A percentile compares a stretch with the other conserved stretches of the same genome.
phyloP scores from a whole-genome alignment of 2,888 invertebrate species.

The Tetrapedia diversipes region DNA sequence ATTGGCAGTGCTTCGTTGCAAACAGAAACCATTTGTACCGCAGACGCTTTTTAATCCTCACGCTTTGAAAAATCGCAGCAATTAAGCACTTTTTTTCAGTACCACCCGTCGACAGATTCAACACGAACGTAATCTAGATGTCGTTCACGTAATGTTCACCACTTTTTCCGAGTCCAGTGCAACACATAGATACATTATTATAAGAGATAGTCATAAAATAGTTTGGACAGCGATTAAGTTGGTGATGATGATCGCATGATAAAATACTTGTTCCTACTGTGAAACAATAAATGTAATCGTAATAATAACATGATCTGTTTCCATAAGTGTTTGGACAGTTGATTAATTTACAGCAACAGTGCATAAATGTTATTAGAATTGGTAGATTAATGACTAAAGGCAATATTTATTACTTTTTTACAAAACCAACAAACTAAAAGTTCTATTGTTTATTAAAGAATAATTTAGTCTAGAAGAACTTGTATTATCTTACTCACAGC shows the following conservation, averaged over 20 bases:
- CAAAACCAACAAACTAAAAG: too few species aligned
- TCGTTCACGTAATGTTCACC: background rate
- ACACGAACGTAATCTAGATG: background rate
- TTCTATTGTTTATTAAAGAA: too few species aligned
- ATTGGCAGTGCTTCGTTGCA: background rate
- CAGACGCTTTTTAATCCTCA: background rate
- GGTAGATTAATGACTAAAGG: too few species aligned
- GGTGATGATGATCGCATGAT: background rate
- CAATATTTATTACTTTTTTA: too few species aligned
- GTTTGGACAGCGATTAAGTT: background rate
- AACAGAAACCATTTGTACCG: constrained; percentile 3
- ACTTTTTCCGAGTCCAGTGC: background rate
- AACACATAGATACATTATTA: background rate
- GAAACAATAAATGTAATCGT: too few species aligned
- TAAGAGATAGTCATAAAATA: background rate
- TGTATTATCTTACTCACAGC: too few species aligned
- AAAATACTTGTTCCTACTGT: too few species aligned
- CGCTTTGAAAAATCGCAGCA: constrained; percentile 9
- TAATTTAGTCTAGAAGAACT: too few species aligned
- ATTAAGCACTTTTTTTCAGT: constrained; percentile 2
- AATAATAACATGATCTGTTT: too few species aligned
- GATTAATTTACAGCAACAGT: too few species aligned
- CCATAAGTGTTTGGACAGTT: too few species aligned
- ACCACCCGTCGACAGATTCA: background rate
- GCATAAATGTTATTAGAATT: too few species aligned